Base-by-base conservation (phyloP, 2,113 vertebrate genomes). In the Gobiocypris rarus region DNA sequence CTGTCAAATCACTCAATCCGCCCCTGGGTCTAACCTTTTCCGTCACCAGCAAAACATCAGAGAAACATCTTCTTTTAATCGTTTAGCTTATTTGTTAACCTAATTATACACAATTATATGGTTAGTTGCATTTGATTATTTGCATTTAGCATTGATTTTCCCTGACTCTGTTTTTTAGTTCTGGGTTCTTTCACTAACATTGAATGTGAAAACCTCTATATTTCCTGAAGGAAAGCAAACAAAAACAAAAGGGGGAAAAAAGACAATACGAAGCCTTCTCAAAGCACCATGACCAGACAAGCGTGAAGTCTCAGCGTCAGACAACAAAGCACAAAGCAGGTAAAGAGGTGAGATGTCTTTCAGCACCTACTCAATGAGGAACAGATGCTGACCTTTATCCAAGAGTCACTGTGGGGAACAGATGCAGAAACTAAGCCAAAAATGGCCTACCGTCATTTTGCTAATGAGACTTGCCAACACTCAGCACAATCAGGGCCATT, bases 361-460 rank as follows among this genome's bases (percentile, higher is more conserved):
- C 41, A 65, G 38, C 56, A 61, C n/a, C 76, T 45, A 24, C 76
- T 59, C 34, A 79, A 24, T 63, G 38, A 17, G 41, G 54, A 79
- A 78, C 77, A 67, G 77, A 80, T 67, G 77, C 59, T 80, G 77
- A 80, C 77, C 77, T 80, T 80, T 80, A 65, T 80, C 43, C 59
- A 80, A 13, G 77, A 80, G 77, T 50, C 77, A 45, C 76, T 45
- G 75, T 31, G 19, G 65, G 28, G 38, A 83, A 58, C 56, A 58
- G 17, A 14, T 1, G 5, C 3, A 2, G 31, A 71, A 83, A 74
- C 54, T 38, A 43, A 43, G 81, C 69, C 31, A 73, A 59, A 54
- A 59, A 38, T 71, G 69, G 48, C 76, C 76, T 2, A 1, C 38
- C 3, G 41, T 48, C 24, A 43, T 67, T 50, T 65, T 80, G 41